These are phyloP conservation scores for Apteryx mantelli DNA, from an alignment of 2,113 vertebrate species.

Conservation along the genomic window DNA sequence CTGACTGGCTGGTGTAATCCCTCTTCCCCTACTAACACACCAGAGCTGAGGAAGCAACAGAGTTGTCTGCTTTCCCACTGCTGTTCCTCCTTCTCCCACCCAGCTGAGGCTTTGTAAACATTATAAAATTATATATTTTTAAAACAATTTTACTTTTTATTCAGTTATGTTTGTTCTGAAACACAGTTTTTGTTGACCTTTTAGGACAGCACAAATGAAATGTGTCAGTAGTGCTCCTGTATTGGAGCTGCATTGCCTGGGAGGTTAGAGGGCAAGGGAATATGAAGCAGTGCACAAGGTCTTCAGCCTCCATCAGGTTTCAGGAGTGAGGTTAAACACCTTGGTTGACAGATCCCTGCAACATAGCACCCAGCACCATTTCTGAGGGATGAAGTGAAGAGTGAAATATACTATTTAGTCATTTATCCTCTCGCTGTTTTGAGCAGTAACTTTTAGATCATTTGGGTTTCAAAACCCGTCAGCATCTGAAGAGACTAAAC, in stretches of 20 bases:
- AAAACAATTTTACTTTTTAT: not conserved
- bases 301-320: not conserved
- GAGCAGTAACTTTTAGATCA: not conserved
- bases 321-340: too few species aligned
- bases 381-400: too few species aligned
- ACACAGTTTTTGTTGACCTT: not conserved
- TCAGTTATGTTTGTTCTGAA: not conserved
- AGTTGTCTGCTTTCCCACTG: not conserved
- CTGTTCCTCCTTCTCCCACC: not conserved
- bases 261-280: not conserved
- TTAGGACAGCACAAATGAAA: not conserved
- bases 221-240: rapidly evolving
- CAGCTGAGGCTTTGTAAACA: not conserved
- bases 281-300: not conserved
- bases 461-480: not conserved
- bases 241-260: not conserved
- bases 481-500: not conserved
- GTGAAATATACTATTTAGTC: too few species aligned
- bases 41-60: not conserved
- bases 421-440: not conserved
- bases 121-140: not conserved
- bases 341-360: not conserved
- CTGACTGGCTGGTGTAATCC: not conserved
- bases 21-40: too few species aligned
- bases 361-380: not conserved